These are phyloP conservation scores for Drosophila austrosaltans DNA, from an alignment of 2,888 invertebrate genomes.

Conservation along the genomic window DNA sequence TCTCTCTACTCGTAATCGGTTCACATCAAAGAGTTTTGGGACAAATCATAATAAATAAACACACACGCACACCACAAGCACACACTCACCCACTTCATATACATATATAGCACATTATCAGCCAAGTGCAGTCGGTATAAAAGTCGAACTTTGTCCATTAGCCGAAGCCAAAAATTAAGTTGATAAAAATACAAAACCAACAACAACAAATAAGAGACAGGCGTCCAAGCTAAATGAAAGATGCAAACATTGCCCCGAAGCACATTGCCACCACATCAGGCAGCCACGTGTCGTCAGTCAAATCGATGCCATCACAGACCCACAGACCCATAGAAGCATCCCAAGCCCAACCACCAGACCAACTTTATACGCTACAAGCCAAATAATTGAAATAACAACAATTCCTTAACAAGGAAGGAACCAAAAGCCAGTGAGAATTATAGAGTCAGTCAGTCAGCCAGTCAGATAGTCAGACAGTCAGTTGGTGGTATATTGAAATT, in stretches of 20 bases:
- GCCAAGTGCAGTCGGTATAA: conserved; percentile 62
- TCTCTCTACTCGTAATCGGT: neutral
- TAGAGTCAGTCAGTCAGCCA: neutral
- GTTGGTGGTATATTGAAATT: neutral
- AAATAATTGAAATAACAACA: conserved; percentile 13
- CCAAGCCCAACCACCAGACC: conserved; percentile 2
- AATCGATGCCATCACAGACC: conserved; percentile 41
- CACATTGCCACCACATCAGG: conserved; percentile 17
- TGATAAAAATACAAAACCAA: conserved; percentile 46
- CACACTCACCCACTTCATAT: neutral
- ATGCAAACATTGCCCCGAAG: conserved; percentile 53
- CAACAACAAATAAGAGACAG: conserved; percentile 41
- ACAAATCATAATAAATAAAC: conserved; percentile 75
- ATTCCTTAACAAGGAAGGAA: neutral
- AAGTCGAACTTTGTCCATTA: conserved; percentile 57
- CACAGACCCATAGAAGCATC: conserved; percentile 42
- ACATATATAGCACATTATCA: conserved; percentile 62
- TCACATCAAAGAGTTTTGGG: conserved; percentile 36
- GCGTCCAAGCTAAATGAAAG: conserved; percentile 58
- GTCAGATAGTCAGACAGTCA: neutral
- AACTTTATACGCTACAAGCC: conserved; percentile 1
- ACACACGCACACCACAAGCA: conserved; percentile 57
- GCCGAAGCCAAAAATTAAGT: conserved; percentile 74
- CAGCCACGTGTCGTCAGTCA: conserved; percentile 42
- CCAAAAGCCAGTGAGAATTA: neutral